Evolutionary conservation across 1,140 invertebrate species (phyloP).

Genomic region (Parapsyche elsis): DNA sequence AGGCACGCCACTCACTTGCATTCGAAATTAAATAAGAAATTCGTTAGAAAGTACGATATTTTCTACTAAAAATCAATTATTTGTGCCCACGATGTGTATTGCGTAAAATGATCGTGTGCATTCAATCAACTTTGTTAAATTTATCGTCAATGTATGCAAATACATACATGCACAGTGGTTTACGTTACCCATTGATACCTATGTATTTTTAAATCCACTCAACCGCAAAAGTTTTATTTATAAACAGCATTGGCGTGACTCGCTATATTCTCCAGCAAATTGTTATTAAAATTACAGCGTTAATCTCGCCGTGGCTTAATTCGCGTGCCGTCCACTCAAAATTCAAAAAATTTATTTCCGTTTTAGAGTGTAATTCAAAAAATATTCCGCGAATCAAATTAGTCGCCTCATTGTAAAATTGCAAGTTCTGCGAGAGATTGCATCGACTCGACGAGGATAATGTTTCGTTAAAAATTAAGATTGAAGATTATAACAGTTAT

Average conservation of each 20-base stretch:
- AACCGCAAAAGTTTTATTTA: not conserved
- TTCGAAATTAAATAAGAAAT: not conserved
- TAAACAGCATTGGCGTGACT: not conserved
- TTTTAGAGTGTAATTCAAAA: not conserved
- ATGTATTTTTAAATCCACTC: not conserved
- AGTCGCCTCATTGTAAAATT: not conserved
- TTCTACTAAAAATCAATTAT: no score
- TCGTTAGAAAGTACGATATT: no score
- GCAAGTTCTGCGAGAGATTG: no score
- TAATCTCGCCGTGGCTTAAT: not conserved
- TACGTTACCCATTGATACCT: not conserved
- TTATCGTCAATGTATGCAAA: not conserved
- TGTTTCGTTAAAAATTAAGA: no score
- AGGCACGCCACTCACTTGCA: not conserved
- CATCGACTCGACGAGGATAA: no score
- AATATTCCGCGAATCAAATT: constrained; percentile 1
- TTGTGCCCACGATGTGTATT: no score
- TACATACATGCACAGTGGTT: not conserved
- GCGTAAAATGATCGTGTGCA: no score
- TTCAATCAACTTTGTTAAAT: not conserved
- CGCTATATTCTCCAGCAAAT: not conserved
- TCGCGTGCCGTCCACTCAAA: not conserved
- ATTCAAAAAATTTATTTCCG: not conserved
- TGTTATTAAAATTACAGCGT: not conserved
- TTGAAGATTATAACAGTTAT: no score